Conservation (phyloP, 2,113 vertebrate species). For the Myiagra hebetior region DNA sequence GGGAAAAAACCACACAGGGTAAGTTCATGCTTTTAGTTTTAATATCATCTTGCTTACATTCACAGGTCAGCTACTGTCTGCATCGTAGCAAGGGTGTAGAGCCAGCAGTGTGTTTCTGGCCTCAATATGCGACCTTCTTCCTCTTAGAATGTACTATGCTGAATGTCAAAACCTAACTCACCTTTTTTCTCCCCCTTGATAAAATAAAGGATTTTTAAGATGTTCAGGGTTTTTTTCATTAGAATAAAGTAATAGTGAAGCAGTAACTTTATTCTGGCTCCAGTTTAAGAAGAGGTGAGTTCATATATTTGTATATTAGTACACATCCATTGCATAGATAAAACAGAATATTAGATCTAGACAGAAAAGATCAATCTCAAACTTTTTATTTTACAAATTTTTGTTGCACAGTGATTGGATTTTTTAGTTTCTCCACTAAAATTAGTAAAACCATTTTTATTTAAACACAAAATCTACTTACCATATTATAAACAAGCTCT, state of each 20-base stretch:
- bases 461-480: not conserved
- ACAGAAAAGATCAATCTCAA: not conserved
- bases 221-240: not conserved
- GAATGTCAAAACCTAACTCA: not conserved
- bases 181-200: not conserved
- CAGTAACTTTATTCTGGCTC: not conserved
- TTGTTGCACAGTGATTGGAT: not conserved
- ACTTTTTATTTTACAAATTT: not conserved
- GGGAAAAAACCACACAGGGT: rapidly evolving
- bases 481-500: not conserved
- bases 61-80: not conserved
- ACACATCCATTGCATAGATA: not conserved
- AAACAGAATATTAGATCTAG: not conserved
- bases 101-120: not conserved
- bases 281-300: not conserved
- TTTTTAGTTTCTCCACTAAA: not conserved
- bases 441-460: not conserved
- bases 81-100: not conserved
- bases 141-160: not conserved
- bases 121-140: not conserved
- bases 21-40: not conserved
- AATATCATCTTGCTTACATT: not conserved
- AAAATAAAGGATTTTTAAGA: not conserved
- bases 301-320: not conserved
- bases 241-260: not conserved